A percentile compares a stretch with the other conserved stretches of the same genome.
phyloP scores from a whole-genome alignment of 2,113 vertebrate genomes.

The Heptranchias perlo region DNA sequence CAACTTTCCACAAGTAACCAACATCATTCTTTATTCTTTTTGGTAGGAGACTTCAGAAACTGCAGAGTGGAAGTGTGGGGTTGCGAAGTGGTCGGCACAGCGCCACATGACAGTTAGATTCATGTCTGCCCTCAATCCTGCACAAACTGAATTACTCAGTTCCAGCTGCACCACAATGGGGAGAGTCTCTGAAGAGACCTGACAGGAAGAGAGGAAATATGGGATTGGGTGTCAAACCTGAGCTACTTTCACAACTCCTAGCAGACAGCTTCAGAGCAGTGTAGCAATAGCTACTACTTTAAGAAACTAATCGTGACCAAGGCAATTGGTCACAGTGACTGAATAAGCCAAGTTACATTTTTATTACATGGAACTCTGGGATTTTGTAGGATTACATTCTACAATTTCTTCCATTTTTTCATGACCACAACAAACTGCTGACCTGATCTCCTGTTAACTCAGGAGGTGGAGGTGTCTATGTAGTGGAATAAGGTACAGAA shows the following conservation, averaged over 20 bases:
- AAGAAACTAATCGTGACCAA: background rate
- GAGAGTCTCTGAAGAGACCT: background rate
- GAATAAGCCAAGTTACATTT: background rate
- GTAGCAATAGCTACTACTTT: background rate
- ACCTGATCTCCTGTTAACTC: background rate
- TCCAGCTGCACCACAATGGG: background rate
- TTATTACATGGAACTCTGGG: background rate
- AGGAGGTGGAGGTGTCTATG: background rate
- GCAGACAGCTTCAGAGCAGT: background rate
- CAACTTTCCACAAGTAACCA: background rate
- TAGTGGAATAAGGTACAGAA: background rate
- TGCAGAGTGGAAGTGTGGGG: background rate
- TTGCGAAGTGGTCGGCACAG: background rate
- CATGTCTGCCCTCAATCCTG: background rate
- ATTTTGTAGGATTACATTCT: background rate
- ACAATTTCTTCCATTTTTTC: background rate
- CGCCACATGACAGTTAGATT: background rate
- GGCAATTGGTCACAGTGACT: background rate
- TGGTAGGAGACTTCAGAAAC: background rate
- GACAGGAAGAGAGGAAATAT: background rate
- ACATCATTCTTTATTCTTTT: background rate
- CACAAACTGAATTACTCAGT: background rate
- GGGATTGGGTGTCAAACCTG: background rate
- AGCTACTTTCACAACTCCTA: background rate
- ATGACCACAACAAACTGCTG: background rate